phyloP scores from a whole-genome alignment of 2,797 vertebrate genomes.

The Malurus splendens region DNA sequence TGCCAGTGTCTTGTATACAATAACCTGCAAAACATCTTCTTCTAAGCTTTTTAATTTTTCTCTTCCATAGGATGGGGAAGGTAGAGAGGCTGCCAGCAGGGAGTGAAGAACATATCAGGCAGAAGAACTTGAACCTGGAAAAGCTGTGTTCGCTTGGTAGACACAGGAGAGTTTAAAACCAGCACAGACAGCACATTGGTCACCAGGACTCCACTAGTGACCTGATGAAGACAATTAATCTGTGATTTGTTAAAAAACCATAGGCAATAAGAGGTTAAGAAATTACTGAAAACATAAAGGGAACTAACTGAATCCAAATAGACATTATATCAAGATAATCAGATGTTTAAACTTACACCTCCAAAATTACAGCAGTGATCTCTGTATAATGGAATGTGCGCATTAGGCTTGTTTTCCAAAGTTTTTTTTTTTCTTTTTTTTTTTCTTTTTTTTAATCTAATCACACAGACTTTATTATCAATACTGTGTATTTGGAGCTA shows the following conservation, averaged over 20 bases:
- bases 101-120: background rate
- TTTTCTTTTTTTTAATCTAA: background rate
- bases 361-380: background rate
- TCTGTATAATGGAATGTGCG: background rate
- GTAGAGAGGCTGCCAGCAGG: background rate
- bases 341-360: background rate
- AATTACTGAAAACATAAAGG: background rate
- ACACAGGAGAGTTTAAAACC: background rate
- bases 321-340: background rate
- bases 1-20: background rate
- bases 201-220: background rate
- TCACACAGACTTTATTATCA: background rate
- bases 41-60: background rate
- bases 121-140: background rate
- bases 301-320: background rate
- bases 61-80: background rate
- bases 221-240: background rate
- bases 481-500: background rate
- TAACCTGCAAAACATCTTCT: background rate
- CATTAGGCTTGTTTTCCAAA: background rate
- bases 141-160: background rate
- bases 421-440: background rate
- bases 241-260: background rate
- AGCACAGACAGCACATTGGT: background rate
- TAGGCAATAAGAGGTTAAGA: background rate